Base-by-base conservation (phyloP, 2,113 vertebrate species). In the Orthochromis indermauri region DNA sequence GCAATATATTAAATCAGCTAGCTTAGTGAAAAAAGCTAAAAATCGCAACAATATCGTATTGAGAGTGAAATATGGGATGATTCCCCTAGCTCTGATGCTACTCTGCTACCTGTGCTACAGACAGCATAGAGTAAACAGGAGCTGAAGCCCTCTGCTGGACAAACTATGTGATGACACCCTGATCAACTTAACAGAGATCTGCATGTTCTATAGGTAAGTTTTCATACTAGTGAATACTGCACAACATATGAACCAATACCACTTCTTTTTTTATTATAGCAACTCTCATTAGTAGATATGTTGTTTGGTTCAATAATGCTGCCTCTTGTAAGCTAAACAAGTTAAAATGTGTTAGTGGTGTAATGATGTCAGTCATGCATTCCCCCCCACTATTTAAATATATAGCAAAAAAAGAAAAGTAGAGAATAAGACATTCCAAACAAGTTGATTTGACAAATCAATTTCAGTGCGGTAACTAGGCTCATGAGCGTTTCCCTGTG, bases 391-490 rank as follows among this genome's bases (percentile, higher is more conserved):
- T 12, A 21, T 37, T 7, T 63, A 37, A 66, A 66, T n/a, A 21
- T 66, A 21, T 17, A 37, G 33, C 61, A 8, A 1, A n/a, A 24
- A 47, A 14, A 11, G 4, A 24, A 16, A 71, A 28, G 40, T 7
- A 19, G 4, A 47, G 9, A 90, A 55, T 82, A 31, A 33, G 26
- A 81, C 12, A 55, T 79, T 78, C 8, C 49, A 45, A 91, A 81
- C 42, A 80, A 16, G 33, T 31, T 82, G 40, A 54, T 63, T 49
- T 28, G 51, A 35, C 24, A 33, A 78, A 4, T 81, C 55, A 49
- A 47, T 82, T 89, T 93, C 79, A 40, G 84, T 10, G 31, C 42
- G 55, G 76, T 71, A 88, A 88, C 73, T 76, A 57, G 81, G 86
- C 73, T 86, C 37, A 66, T 49, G 26, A 90, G 51, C 21, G 21